Evolutionary conservation across 1,140 invertebrate genomes (phyloP), one percentile per base, ranked within the genome.

Genomic region (Aphidius ervi): DNA sequence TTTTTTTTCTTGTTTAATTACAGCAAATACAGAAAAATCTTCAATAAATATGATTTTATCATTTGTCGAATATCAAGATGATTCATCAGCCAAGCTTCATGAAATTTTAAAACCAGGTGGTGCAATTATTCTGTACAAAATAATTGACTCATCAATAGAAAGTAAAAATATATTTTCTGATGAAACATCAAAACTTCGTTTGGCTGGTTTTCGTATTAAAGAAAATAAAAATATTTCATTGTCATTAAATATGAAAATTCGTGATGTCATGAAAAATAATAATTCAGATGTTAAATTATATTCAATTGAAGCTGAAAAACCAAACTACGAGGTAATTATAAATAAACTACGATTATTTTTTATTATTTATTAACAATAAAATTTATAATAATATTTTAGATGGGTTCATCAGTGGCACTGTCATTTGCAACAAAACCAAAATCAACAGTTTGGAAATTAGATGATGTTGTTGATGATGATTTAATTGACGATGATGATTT

Each of bases 401-500:
- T 87, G 66, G 84, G 85, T 46, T 84, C 84, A 7, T 80, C 81
- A 39, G 72, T 80, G 1, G 71, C 80, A 63, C 58, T 86, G 10
- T 80, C 78, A 43, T 77, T 85, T 64, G 67, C 63, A 10, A 54
- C 41, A 42, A 66, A 72, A 56, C 63, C 77, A 65, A 52, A 76
- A 69, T 9, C 58, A 58, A 72, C 82, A 64, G 82, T 91, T 0
- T 94, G 91, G 91, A 86, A 86, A 63, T 69, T 89, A 9, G 82
- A 83, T 71, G 82, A 83, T 69, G 74, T 79, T 6, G 67, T 81
- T 48, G 87, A 87, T 72, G 84, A 85, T 63, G 90, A 93, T 71
- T 81, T 93, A 4, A 94, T 97, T 59, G 87, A 97, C 81, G 87
- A 90, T 50, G 90, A 97, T 81, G 85, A 89, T 66, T 82, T 98